phyloP scores from a whole-genome alignment of 2,113 vertebrate species.

The Lophotis ruficrista region DNA sequence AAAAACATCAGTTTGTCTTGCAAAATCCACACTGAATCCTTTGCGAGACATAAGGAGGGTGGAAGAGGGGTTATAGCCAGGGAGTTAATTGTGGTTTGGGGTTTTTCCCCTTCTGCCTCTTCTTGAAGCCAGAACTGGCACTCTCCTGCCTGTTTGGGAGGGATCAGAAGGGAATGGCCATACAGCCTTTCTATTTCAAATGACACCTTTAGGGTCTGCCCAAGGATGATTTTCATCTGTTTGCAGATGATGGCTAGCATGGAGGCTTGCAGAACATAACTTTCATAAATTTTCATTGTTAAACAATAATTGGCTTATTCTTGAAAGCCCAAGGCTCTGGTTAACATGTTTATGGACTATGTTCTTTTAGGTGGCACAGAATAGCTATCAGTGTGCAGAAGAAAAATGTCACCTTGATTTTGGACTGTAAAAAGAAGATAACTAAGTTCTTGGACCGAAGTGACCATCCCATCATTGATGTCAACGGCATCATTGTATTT shows the following conservation, averaged over 20 bases:
- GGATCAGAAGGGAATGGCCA: neutral
- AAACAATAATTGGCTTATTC: neutral
- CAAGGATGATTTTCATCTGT: neutral
- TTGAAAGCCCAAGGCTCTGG: neutral
- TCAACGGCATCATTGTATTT: constrained; percentile 95
- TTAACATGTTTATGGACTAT: neutral
- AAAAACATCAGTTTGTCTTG: neutral
- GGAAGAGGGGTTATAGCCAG: neutral
- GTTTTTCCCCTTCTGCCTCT: neutral
- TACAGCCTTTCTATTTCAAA: neutral
- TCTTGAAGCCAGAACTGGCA: neutral
- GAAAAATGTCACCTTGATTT: constrained; percentile 91
- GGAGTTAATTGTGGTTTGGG: rapidly evolving
- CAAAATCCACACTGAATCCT: neutral
- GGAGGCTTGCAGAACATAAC: neutral
- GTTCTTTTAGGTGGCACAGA: constrained; percentile 89
- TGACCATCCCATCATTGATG: constrained; percentile 86
- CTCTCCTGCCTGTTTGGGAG: neutral
- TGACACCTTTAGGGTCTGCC: neutral
- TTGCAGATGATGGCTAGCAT: neutral
- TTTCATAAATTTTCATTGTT: neutral
- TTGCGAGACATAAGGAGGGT: neutral
- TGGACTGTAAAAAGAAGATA: constrained; percentile 95
- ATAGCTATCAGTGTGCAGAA: constrained; percentile 92
- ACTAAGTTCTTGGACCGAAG: constrained; percentile 86